Conservation (phyloP, 1,140 invertebrate species). For the Lithobius niger region DNA sequence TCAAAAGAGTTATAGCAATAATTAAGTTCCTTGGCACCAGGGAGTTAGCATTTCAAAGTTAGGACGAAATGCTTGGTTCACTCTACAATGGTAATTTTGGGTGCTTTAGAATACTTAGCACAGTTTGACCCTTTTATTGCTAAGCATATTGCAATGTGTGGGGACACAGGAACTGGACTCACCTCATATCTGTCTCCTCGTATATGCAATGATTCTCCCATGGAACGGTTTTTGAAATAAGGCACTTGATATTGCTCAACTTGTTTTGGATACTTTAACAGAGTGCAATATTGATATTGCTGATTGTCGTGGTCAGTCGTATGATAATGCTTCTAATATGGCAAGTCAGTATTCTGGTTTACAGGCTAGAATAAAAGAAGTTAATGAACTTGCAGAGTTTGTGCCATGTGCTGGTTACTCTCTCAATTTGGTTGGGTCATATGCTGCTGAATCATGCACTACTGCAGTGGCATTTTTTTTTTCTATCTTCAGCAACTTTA, state of each 20-base stretch:
- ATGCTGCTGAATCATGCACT: background rate
- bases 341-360: conserved; percentile 18
- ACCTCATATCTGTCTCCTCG: too few species aligned
- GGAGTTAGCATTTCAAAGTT: too few species aligned
- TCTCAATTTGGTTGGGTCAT: background rate
- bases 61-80: too few species aligned
- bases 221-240: background rate
- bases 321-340: conserved; percentile 21
- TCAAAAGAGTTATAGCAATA: too few species aligned
- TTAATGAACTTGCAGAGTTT: too few species aligned
- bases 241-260: conserved; percentile 10
- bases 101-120: too few species aligned
- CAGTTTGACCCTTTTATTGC: too few species aligned
- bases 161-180: too few species aligned
- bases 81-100: too few species aligned
- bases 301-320: conserved; percentile 19
- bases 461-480: background rate
- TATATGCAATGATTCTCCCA: too few species aligned
- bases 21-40: too few species aligned
- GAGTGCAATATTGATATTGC: conserved; percentile 13
- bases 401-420: background rate
- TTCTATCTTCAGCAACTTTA: background rate
- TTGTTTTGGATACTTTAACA: conserved; percentile 10
- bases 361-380: conserved; percentile 12
- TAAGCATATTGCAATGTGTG: too few species aligned